Percentiles rank a stretch among this genome's conserved stretches.
phyloP scores from a whole-genome alignment of 2,113 vertebrate species.

The Datnioides undecimradiatus region DNA sequence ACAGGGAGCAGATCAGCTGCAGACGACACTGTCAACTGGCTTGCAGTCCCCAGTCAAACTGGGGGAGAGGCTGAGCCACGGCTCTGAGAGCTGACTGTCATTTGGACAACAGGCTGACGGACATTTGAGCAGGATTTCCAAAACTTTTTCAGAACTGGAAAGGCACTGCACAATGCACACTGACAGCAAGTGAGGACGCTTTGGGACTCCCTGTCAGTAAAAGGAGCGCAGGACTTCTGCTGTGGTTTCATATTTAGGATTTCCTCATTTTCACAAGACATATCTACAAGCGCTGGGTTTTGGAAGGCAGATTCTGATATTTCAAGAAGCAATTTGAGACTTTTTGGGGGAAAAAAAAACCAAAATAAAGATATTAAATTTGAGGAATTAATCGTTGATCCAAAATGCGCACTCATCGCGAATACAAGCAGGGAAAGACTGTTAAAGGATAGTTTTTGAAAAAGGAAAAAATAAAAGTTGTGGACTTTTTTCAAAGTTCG shows the following conservation, averaged over 20 bases:
- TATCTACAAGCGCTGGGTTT: too few relatives aligned
- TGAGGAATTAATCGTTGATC: too few relatives aligned
- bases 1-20: slow-evolving; percentile 1
- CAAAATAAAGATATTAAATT: background rate
- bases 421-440: too few relatives aligned
- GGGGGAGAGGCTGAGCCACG: slow-evolving; percentile 34
- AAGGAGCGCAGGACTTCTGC: background rate
- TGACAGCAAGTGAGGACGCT: too few relatives aligned
- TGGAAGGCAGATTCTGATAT: background rate
- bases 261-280: too few relatives aligned
- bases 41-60: background rate
- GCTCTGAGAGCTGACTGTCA: slow-evolving; percentile 29
- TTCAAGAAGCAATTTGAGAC: background rate
- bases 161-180: background rate
- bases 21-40: slow-evolving; percentile 26
- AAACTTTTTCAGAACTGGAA: slow-evolving; percentile 20
- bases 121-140: slow-evolving; percentile 36
- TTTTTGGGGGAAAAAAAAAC: background rate
- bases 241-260: background rate
- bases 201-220: too few relatives aligned
- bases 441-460: too few relatives aligned
- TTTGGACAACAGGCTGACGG: slow-evolving; percentile 35
- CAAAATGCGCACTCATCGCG: too few relatives aligned
- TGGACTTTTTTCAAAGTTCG: background rate
- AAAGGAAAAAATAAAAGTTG: too few relatives aligned